Evolutionary conservation across 2,797 vertebrate genomes (phyloP).

Genomic region (Pogoniulus pusillus): DNA sequence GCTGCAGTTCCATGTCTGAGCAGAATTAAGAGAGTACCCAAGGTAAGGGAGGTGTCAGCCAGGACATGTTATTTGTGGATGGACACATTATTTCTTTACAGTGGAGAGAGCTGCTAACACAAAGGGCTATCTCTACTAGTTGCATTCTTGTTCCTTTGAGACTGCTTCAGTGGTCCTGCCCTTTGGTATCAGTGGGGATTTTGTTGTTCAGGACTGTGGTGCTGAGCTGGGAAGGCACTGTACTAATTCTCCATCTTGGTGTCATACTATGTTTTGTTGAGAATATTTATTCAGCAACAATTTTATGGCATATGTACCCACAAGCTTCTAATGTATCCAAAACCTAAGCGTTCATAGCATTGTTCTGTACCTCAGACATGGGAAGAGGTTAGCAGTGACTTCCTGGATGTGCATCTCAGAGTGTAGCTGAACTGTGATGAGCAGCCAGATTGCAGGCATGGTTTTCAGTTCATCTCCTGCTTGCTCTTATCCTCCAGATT

Average conservation of each 20-base stretch:
- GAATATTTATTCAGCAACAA: background rate
- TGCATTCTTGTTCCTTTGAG: background rate
- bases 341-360: background rate
- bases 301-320: background rate
- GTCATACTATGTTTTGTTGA: background rate
- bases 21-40: background rate
- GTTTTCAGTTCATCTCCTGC: background rate
- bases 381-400: background rate
- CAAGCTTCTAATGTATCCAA: background rate
- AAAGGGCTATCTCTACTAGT: background rate
- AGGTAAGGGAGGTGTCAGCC: background rate
- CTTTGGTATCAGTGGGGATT: rapidly evolving
- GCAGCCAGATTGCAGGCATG: constrained; percentile 31
- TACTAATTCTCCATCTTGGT: background rate
- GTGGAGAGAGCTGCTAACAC: background rate
- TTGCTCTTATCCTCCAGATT: background rate
- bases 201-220: background rate
- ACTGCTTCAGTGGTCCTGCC: rapidly evolving
- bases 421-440: constrained; percentile 25
- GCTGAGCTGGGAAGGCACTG: background rate
- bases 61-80: rapidly evolving
- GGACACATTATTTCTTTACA: background rate
- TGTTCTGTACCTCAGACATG: background rate
- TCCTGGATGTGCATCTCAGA: background rate
- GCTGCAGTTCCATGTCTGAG: background rate